phyloP scores from a whole-genome alignment of 2,797 vertebrate species.

The Gallinago stenura region DNA sequence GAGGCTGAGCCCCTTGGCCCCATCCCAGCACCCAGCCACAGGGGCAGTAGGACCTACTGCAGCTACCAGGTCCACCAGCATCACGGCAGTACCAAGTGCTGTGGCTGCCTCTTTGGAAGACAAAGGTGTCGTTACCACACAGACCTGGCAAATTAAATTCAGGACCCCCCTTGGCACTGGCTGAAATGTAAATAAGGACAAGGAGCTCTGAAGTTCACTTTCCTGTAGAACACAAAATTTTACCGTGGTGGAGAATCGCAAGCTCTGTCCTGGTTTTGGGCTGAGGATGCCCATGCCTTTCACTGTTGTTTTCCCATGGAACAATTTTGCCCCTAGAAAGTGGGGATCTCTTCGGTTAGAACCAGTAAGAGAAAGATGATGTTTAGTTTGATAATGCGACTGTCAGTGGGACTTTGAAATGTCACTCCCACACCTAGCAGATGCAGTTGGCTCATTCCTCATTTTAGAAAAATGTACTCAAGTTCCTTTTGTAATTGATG shows the following conservation, averaged over 20 bases:
- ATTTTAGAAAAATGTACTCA: constrained; percentile 34
- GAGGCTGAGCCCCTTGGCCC: background rate
- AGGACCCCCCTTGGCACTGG: background rate
- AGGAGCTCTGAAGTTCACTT: background rate
- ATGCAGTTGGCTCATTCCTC: constrained; percentile 49
- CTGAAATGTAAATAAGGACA: background rate
- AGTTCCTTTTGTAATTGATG: constrained; percentile 54
- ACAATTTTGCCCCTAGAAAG: background rate
- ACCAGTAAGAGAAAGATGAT: background rate
- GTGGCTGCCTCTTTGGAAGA: accelerated
- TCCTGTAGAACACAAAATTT: background rate
- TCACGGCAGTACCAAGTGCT: accelerated
- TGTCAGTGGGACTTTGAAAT: constrained; percentile 66
- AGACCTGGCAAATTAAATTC: background rate
- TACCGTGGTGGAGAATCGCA: accelerated
- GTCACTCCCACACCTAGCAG: constrained; percentile 70
- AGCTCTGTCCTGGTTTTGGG: background rate
- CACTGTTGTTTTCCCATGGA: background rate
- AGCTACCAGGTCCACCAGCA: background rate
- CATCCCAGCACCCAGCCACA: too few species aligned
- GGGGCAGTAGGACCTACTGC: accelerated
- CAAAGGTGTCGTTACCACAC: background rate
- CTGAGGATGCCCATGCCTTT: background rate
- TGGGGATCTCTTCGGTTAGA: background rate
- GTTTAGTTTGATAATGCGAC: constrained; percentile 29